Conservation (phyloP, 2,113 vertebrate genomes). For the Oreochromis aureus region DNA sequence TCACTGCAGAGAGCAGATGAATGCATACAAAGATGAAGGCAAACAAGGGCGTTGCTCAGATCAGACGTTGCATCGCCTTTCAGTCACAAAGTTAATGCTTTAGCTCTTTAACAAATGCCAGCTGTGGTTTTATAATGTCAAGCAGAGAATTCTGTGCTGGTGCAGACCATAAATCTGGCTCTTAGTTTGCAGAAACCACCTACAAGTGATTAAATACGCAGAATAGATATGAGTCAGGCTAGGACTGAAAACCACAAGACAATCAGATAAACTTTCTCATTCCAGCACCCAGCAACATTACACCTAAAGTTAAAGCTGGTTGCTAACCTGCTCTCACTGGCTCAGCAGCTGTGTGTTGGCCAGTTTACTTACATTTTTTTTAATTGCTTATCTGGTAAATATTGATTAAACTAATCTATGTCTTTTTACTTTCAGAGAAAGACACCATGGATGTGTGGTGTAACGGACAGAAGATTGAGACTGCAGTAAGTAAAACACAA, state of each 20-base stretch:
- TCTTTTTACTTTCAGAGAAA: conserved; percentile 80
- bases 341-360: not conserved
- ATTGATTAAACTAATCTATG: too few relatives aligned
- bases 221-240: not conserved
- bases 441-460: conserved; percentile 99
- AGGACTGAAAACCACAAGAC: not conserved
- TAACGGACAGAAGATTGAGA: conserved; percentile 93
- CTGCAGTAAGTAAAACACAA: conserved; percentile 78
- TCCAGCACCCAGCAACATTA: not conserved
- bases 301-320: not conserved
- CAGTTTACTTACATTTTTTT: not conserved
- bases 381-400: not conserved
- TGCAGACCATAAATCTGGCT: not conserved
- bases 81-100: not conserved
- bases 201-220: not conserved
- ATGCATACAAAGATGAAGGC: not conserved
- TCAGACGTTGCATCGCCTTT: not conserved
- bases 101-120: not conserved
- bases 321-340: not conserved
- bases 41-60: rapidly evolving
- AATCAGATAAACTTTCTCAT: not conserved
- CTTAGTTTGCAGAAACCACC: not conserved
- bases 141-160: rapidly evolving
- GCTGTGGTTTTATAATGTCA: not conserved
- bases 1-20: not conserved